Evolutionary conservation across 2,888 invertebrate species (phyloP).

Genomic region (Leucoma salicis): DNA sequence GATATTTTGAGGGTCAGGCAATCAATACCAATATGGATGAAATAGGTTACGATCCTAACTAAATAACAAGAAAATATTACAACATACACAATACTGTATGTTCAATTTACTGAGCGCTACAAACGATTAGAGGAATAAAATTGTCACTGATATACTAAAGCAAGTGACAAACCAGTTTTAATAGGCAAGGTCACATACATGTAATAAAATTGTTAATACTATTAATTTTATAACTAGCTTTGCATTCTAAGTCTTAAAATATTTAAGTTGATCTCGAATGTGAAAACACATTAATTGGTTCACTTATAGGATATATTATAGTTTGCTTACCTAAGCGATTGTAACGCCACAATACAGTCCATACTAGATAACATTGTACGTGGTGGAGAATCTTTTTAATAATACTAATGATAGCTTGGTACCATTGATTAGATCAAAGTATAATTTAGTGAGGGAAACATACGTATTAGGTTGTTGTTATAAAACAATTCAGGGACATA

Average conservation of each 20-base stretch:
- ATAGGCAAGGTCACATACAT: conserved; percentile 60
- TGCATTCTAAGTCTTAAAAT: not conserved
- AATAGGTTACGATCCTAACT: conserved; percentile 3
- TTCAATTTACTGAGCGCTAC: conserved; percentile 12
- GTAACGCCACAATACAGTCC: no score
- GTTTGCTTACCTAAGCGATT: no score
- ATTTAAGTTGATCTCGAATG: conserved; percentile 1
- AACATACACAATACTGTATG: conserved; percentile 7
- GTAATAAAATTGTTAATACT: conserved; percentile 26
- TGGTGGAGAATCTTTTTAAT: no score
- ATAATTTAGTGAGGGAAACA: no score
- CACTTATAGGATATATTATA: not conserved
- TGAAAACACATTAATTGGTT: conserved; percentile 1
- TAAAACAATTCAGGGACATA: no score
- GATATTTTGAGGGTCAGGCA: conserved; percentile 26
- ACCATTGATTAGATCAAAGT: no score
- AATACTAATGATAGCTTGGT: no score
- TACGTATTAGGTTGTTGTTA: no score
- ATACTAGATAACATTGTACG: no score
- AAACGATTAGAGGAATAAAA: conserved; percentile 37
- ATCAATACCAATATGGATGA: conserved; percentile 18
- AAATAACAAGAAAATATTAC: conserved; percentile 3
- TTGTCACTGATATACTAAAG: conserved; percentile 50
- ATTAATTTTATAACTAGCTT: conserved; percentile 46
- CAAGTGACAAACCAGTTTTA: conserved; percentile 71